These are phyloP conservation scores for Drosophila ustulata DNA, from an alignment of 2,888 invertebrate genomes.

Conservation along the genomic window DNA sequence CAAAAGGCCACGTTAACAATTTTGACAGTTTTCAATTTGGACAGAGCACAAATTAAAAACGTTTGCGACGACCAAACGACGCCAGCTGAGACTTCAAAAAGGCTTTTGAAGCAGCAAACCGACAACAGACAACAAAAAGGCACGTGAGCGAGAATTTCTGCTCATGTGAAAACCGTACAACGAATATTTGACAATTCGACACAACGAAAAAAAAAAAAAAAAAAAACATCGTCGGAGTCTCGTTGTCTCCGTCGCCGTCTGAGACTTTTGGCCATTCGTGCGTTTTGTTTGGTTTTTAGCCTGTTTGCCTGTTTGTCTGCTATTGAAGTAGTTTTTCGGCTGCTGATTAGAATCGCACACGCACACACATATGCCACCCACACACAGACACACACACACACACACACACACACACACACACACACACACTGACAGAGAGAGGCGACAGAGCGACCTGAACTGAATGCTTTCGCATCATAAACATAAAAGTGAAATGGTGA, in stretches of 20 bases:
- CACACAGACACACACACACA: conserved; percentile 10
- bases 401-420: not conserved
- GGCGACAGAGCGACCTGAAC: not conserved
- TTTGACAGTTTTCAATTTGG: conserved; percentile 77
- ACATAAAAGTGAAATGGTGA: conserved; percentile 64
- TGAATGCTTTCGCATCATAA: conserved; percentile 40
- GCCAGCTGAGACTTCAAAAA: conserved; percentile 65
- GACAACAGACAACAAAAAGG: conserved; percentile 22
- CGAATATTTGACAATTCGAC: conserved; percentile 69
- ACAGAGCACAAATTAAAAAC: conserved; percentile 69
- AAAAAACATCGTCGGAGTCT: conserved; percentile 11
- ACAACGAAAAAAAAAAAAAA: conserved; percentile 23
- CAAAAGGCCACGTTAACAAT: conserved; percentile 65
- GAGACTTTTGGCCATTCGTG: conserved; percentile 49
- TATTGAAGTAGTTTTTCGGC: conserved; percentile 58
- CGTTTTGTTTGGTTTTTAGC: conserved; percentile 47
- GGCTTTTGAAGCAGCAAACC: conserved; percentile 10
- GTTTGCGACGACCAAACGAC: conserved; percentile 53
- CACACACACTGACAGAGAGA: not conserved
- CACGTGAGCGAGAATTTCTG: conserved; percentile 5
- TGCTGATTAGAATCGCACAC: conserved; percentile 74
- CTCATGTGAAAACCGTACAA: conserved; percentile 36
- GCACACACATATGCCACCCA: conserved; percentile 32
- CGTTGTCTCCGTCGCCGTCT: conserved; percentile 29
- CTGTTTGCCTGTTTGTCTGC: conserved; percentile 45